Evolutionary conservation across 2,113 vertebrate species (phyloP).

Genomic region (Protobothrops mucrosquamatus): DNA sequence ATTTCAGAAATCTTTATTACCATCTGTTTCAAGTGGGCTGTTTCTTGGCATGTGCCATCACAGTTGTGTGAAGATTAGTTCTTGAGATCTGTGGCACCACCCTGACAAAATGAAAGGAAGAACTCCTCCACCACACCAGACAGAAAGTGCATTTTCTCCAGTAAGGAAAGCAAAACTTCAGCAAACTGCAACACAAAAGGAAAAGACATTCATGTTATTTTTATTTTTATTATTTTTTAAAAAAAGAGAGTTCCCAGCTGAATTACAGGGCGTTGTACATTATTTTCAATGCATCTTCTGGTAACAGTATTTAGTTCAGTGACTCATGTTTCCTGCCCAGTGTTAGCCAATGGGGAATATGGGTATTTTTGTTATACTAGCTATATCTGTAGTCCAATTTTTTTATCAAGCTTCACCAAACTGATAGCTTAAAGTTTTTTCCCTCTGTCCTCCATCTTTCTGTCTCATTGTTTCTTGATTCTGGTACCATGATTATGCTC

Average conservation of each 20-base stretch:
- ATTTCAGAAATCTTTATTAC: slow-evolving; percentile 52
- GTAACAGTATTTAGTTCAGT: slow-evolving; percentile 52
- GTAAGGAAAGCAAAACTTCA: slow-evolving; percentile 33
- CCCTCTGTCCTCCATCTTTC: neutral
- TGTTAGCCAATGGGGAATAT: slow-evolving; percentile 28
- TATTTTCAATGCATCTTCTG: slow-evolving; percentile 51
- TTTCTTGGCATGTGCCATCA: slow-evolving; percentile 28
- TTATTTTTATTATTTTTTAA: slow-evolving; percentile 30
- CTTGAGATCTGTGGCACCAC: slow-evolving; percentile 40
- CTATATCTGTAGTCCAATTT: slow-evolving; percentile 32
- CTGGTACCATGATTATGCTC: neutral
- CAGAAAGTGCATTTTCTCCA: slow-evolving; percentile 30
- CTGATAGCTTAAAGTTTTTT: slow-evolving; percentile 22
- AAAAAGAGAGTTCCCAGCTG: slow-evolving; percentile 34
- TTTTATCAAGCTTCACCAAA: slow-evolving; percentile 14
- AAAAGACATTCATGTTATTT: slow-evolving; percentile 47
- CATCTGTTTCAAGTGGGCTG: neutral
- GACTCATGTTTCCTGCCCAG: slow-evolving; percentile 52
- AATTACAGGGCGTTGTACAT: slow-evolving; percentile 50
- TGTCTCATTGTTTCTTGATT: neutral
- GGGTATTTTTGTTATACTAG: slow-evolving; percentile 22
- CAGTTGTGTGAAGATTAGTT: slow-evolving; percentile 16
- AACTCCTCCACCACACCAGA: neutral
- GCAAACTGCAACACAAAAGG: slow-evolving; percentile 54
- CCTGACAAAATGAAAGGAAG: slow-evolving; percentile 36